Evolutionary conservation across 2,113 vertebrate genomes (phyloP).

Genomic region (Microcebus griseorufus): DNA sequence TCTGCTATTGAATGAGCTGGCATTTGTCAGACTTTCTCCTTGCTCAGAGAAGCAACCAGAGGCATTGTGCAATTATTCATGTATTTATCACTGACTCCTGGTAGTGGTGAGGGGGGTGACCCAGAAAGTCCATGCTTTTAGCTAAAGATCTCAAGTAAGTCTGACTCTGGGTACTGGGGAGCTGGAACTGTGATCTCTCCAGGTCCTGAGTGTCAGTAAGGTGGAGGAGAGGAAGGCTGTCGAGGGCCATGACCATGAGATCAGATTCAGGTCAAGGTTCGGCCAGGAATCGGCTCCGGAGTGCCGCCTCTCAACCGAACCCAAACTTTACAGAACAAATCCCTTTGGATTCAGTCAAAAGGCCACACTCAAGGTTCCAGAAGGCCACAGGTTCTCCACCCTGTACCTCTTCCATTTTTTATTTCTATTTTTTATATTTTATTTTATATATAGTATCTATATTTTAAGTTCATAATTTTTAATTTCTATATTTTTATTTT

Average conservation of each 20-base stretch:
- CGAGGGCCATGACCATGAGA: rapidly evolving
- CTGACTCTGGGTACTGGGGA: background rate
- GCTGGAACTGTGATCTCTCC: background rate
- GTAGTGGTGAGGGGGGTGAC: background rate
- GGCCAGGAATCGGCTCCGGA: background rate
- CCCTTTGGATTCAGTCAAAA: too few relatives aligned
- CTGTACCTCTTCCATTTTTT: background rate
- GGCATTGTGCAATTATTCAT: background rate
- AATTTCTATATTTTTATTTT: background rate
- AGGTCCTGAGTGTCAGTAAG: background rate
- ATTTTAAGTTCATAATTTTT: background rate
- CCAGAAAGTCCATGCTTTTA: background rate
- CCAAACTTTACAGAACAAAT: too few relatives aligned
- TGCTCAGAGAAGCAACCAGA: background rate
- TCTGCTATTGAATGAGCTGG: background rate
- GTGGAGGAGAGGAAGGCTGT: background rate
- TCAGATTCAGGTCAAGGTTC: rapidly evolving
- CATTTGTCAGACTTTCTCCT: background rate
- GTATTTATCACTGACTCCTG: background rate
- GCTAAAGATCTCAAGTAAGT: background rate
- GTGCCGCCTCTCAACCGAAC: too few relatives aligned
- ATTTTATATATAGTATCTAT: background rate
- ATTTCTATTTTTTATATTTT: background rate
- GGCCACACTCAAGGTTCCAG: too few relatives aligned
- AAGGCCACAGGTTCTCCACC: too few relatives aligned